These are phyloP conservation scores for Naja naja DNA, from an alignment of 2,113 vertebrate species.

Conservation along the genomic window DNA sequence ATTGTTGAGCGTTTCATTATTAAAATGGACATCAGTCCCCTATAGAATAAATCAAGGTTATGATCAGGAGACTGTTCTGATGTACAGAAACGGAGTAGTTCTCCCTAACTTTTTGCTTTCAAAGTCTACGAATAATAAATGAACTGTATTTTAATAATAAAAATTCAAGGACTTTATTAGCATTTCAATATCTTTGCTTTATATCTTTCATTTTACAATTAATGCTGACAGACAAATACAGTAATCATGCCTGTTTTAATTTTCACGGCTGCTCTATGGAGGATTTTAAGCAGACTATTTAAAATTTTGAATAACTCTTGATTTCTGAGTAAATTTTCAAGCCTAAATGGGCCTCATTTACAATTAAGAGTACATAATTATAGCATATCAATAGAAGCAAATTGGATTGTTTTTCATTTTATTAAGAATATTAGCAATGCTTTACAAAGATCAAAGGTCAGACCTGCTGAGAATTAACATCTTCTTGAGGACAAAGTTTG, in stretches of 20 bases:
- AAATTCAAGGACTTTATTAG: constrained; percentile 1
- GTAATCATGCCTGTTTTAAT: not conserved
- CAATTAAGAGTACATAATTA: constrained; percentile 33
- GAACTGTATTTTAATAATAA: not conserved
- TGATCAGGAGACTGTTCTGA: not conserved
- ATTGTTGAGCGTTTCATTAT: not conserved
- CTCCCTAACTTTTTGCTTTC: not conserved
- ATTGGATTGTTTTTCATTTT: constrained; percentile 1
- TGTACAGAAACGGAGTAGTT: fast-evolving
- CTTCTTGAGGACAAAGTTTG: constrained; percentile 5
- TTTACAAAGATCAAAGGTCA: not conserved
- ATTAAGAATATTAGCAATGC: not conserved
- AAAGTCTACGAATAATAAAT: constrained; percentile 4
- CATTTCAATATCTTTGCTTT: not conserved
- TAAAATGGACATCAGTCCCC: not conserved
- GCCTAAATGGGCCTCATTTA: not conserved
- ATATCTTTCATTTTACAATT: constrained; percentile 11
- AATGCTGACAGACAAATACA: constrained; percentile 1
- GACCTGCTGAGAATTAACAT: fast-evolving
- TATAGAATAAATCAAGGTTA: not conserved
- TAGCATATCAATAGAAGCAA: constrained; percentile 18
- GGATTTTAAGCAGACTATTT: not conserved
- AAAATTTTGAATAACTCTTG: constrained; percentile 3
- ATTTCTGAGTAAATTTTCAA: constrained; percentile 7
- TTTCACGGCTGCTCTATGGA: not conserved